A percentile compares a stretch with the other conserved stretches of the same genome.
phyloP scores from a whole-genome alignment of 2,888 invertebrate species.

The Lasioglossum figueresi region DNA sequence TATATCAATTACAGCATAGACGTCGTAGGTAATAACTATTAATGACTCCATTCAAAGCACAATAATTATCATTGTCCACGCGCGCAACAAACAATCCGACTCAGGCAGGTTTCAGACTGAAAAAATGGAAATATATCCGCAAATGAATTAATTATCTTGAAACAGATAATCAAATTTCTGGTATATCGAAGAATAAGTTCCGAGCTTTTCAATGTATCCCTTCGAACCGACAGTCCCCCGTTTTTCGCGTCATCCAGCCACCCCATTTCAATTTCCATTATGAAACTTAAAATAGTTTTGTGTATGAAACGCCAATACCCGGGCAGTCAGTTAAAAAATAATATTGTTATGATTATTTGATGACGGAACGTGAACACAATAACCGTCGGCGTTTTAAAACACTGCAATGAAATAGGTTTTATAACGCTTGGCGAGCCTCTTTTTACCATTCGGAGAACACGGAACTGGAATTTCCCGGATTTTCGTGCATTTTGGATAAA shows the following conservation, averaged over 20 bases:
- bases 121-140: background rate
- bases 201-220: background rate
- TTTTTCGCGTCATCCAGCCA: background rate
- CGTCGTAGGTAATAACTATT: conserved; percentile 71
- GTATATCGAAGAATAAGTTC: background rate
- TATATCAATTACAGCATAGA: conserved; percentile 77
- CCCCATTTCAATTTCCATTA: conserved; percentile 32
- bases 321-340: conserved; percentile 9
- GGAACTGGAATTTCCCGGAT: background rate
- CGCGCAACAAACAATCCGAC: conserved; percentile 60
- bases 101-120: background rate
- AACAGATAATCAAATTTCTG: background rate
- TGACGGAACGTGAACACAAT: conserved; percentile 11
- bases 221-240: background rate
- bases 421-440: background rate
- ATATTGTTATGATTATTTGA: conserved; percentile 11
- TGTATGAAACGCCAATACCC: background rate
- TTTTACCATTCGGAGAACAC: background rate
- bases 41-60: conserved; percentile 74
- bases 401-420: background rate
- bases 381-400: background rate
- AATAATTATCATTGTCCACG: conserved; percentile 69
- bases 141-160: background rate
- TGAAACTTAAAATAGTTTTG: conserved; percentile 22
- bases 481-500: background rate